phyloP scores from a whole-genome alignment of 2,113 vertebrate species.

The Lanius ludovicianus region DNA sequence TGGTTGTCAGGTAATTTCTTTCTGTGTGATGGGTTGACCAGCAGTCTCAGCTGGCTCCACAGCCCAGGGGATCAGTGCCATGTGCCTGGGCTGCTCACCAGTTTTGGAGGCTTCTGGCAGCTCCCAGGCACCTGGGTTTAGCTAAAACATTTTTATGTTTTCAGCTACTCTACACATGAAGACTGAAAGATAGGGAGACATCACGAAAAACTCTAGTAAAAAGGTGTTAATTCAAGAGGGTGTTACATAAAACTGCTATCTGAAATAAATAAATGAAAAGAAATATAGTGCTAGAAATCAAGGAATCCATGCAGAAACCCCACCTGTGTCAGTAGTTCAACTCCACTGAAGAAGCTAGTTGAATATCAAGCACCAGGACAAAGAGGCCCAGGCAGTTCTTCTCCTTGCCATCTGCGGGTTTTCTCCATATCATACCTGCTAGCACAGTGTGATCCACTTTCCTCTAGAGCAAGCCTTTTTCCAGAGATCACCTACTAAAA shows the following conservation, averaged over 20 bases:
- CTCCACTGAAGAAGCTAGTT: background rate
- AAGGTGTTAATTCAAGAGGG: background rate
- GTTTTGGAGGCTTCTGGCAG: background rate
- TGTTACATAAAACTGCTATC: background rate
- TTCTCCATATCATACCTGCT: background rate
- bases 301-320: background rate
- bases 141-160: background rate
- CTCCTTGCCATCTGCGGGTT: background rate
- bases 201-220: background rate
- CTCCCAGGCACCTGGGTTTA: background rate
- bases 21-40: rapidly evolving
- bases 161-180: background rate
- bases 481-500: background rate
- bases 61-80: background rate
- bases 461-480: background rate
- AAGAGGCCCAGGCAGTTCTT: background rate
- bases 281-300: background rate
- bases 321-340: background rate
- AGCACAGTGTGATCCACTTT: background rate
- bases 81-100: background rate
- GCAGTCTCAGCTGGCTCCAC: background rate
- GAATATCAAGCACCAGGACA: background rate
- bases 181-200: background rate
- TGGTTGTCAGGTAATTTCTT: background rate
- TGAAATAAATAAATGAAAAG: background rate